phyloP scores from a whole-genome alignment of 1,140 invertebrate species.

The Tetramorium parvispinum region DNA sequence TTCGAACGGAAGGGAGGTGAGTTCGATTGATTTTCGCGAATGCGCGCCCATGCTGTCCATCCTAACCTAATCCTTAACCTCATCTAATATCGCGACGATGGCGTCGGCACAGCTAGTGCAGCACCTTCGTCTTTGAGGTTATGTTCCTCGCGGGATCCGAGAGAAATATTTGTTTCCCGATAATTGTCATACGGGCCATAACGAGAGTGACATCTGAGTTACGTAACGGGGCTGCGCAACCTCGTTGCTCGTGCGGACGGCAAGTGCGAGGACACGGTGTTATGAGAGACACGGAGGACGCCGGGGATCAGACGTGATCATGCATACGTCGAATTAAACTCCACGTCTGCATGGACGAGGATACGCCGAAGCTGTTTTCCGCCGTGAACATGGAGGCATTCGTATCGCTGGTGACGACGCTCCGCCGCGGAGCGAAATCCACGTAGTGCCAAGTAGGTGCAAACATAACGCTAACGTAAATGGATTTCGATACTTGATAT shows the following conservation, averaged over 20 bases:
- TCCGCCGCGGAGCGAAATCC: conserved; percentile 9
- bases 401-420: background rate
- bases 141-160: background rate
- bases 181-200: background rate
- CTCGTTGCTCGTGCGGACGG: background rate
- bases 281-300: background rate
- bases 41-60: too few relatives aligned
- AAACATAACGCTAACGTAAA: background rate
- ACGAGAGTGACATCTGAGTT: background rate
- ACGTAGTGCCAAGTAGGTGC: conserved; percentile 55
- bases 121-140: background rate
- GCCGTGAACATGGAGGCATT: background rate
- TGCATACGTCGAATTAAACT: background rate
- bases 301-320: background rate
- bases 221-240: background rate
- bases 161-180: background rate
- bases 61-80: background rate
- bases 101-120: too few relatives aligned
- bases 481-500: background rate
- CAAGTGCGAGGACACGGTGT: background rate
- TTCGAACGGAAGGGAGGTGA: too few relatives aligned
- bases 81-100: background rate
- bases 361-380: background rate
- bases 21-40: too few relatives aligned
- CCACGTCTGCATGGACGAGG: background rate